A percentile compares a stretch with the other conserved stretches of the same genome.
phyloP scores from a whole-genome alignment of 2,888 invertebrate genomes.

The Euphydryas editha region DNA sequence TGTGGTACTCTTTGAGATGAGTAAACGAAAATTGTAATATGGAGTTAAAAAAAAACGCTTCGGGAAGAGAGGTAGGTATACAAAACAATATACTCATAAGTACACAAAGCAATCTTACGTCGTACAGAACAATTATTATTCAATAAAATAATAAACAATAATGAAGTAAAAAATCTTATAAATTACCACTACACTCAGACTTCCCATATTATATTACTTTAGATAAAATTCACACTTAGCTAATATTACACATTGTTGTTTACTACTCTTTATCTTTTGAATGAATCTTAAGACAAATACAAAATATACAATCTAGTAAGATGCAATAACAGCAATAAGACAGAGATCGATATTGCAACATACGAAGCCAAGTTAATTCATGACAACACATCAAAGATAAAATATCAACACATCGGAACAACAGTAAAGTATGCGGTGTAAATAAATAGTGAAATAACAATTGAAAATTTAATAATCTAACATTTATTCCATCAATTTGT shows the following conservation, averaged over 20 bases:
- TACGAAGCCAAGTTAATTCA: conserved; percentile 27
- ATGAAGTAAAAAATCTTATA: conserved; percentile 30
- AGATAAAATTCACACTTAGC: conserved; percentile 46
- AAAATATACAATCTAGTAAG: conserved; percentile 40
- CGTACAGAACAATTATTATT: conserved; percentile 26
- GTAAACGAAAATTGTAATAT: conserved; percentile 55
- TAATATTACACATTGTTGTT: conserved; percentile 38
- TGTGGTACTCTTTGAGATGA: conserved; percentile 61
- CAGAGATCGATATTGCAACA: conserved; percentile 31
- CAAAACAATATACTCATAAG: conserved; percentile 57
- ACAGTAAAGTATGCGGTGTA: conserved; percentile 21
- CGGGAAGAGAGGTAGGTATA: conserved; percentile 57
- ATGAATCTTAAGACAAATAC: conserved; percentile 33
- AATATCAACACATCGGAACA: conserved; percentile 14
- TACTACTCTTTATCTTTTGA: conserved; percentile 31
- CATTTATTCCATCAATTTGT: conserved; percentile 18
- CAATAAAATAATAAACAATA: conserved; percentile 29
- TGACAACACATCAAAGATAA: conserved; percentile 16
- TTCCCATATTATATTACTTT: conserved; percentile 41
- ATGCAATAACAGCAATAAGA: conserved; percentile 26
- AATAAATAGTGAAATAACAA: conserved; percentile 34
- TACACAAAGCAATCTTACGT: conserved; percentile 51
- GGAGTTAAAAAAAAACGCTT: conserved; percentile 37
- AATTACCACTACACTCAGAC: conserved; percentile 42
- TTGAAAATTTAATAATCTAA: conserved; percentile 26